Base-by-base conservation (phyloP, 2,797 vertebrate species). In the Glossophaga mutica region DNA sequence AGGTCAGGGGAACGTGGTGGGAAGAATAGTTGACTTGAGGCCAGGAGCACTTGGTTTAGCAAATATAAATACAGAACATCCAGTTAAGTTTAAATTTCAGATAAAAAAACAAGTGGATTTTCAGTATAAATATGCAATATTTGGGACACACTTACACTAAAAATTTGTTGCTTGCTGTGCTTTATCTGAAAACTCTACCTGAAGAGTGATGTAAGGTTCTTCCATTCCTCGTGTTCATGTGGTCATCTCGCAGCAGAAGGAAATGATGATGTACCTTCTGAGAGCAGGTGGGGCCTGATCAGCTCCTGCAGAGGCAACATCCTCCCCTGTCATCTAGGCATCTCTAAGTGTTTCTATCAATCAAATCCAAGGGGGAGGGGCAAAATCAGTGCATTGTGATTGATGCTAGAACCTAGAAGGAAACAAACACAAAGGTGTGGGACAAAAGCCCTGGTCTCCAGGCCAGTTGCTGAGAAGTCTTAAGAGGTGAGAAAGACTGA, bases 1-100 rank as follows among this genome's bases (percentile, higher is more conserved):
- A 70, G 37, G 9, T 76, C 8, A 68, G 37, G 22, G 15, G 4
- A 8, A 42, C 4, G 2, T 6, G 26, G 10, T 52, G 8, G n/a
- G 55, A 50, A 92, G 78, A 26, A 71, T 39, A 32, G 11, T n/a
- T 52, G 42, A 68, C 6, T 48, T 52, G 50, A 90, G 50, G 22
- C 37, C 42, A 34, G 57, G 73, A 9, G 29, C 15, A n/a, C 19
- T 65, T 24, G 74, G 62, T 50, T 79, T 32, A 77, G 50, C 70
- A 68, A 92, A 83, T 24, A 18, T 82, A 93, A 67, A 39, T 52
- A 76, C 57, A 59, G 29, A 83, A 29, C 21, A 55, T 32, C 15
- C 6, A 19, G 6, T 86, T 73, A 52, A 24, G n/a, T 46, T 67
- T 73, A 32, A 68, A 83, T 79, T 87, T 81, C 37, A 74, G 42